Evolutionary conservation across 2,888 invertebrate species (phyloP), one percentile per base, ranked within the genome.

Genomic region (Drosophila parthenogenetica): DNA sequence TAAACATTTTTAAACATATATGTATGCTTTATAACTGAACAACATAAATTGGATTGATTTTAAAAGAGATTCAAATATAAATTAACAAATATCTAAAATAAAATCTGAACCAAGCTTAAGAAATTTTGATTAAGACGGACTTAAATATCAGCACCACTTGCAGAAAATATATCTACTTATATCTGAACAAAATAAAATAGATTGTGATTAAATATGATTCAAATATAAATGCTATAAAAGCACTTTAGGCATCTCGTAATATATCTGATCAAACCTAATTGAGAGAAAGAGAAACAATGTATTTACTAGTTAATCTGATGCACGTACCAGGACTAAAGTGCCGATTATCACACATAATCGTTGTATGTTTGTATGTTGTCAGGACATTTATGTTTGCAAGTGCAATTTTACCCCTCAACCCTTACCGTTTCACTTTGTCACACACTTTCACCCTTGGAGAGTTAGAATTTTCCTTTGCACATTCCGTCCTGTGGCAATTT

Each of bases 281-380:
- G 17, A 42, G 58, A 5, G 11, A 2, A 50, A 11, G n/a, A 48
- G 13, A 50, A 3, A 50, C 14, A 29, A 29, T 29, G 29, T 14
- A 22, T 32, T 50, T 35, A 22, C 1, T 51, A 32, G 19, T 0
- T 51, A 32, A 60, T 50, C 60, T 45, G 53, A 61, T 61, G 42
- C 60, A 61, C 59, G 59, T 50, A 32, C 11, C 14, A 43, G 32
- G 19, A 43, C 59, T 50, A 50, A 53, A 51, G 42, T 45, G 42
- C 5, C 32, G 42, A 61, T 61, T 53, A 51, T 19, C 42, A 45
- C 60, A 46, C 55, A 60, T 29, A 60, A 32, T 59, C 16, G 17
- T 55, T 19, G 48, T 48, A 58, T 48, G 46, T 25, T 25, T 35
- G 32, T 16, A 49, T 4, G 54, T 35, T 14, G 16, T 43, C n/a